Evolutionary conservation across 2,888 invertebrate species (phyloP).

Genomic region (Netelia virgata): DNA sequence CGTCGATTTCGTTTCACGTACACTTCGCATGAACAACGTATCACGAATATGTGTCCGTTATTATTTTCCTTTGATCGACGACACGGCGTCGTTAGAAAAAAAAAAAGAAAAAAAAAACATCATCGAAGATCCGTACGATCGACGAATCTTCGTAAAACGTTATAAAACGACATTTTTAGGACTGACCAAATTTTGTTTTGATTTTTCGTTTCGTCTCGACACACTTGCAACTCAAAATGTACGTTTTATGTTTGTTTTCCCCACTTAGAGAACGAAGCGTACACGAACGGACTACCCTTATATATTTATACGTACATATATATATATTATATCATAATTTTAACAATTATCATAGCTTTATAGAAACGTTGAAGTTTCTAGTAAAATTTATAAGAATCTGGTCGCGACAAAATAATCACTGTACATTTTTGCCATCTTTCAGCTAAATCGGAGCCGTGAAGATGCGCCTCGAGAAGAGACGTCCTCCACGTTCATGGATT

Average conservation of each 20-base stretch:
- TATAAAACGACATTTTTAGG: too few relatives aligned
- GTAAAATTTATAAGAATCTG: slow-evolving; percentile 1
- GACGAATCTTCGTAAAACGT: too few relatives aligned
- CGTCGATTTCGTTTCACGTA: slow-evolving; percentile 45
- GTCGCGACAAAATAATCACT: slow-evolving; percentile 28
- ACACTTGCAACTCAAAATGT: slow-evolving; percentile 8
- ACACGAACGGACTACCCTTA: neutral
- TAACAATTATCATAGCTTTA: neutral
- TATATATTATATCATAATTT: neutral
- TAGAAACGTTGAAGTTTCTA: slow-evolving; percentile 2
- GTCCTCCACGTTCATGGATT: slow-evolving; percentile 59
- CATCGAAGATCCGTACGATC: too few relatives aligned
- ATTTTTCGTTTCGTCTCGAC: neutral
- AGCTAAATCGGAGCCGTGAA: slow-evolving; percentile 83
- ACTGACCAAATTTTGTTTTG: too few relatives aligned
- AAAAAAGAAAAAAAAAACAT: neutral
- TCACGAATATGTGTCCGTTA: too few relatives aligned
- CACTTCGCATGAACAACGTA: neutral
- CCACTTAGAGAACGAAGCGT: slow-evolving; percentile 41
- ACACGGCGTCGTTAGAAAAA: neutral
- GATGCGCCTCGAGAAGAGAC: slow-evolving; percentile 72
- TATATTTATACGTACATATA: slow-evolving; percentile 2
- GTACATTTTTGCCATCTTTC: slow-evolving; percentile 74
- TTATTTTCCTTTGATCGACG: neutral
- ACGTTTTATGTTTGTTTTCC: neutral